These are phyloP conservation scores for Cotesia glomerata DNA, from an alignment of 1,140 invertebrate species.

Conservation along the genomic window DNA sequence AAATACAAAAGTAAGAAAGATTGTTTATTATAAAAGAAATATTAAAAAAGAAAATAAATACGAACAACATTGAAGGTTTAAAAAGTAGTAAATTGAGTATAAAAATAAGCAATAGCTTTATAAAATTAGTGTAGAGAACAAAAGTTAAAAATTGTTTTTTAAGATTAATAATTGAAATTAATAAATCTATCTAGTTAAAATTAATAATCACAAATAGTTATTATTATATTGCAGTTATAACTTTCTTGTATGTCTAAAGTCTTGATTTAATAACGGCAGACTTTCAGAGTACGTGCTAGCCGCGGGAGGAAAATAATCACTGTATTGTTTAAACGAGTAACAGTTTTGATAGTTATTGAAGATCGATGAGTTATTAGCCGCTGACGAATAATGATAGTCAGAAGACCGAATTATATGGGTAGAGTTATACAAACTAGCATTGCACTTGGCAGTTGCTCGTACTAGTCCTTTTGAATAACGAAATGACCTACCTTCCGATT, in stretches of 20 bases:
- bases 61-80: neutral
- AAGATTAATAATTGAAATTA: no score
- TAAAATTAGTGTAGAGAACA: no score
- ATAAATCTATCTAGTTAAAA: no score
- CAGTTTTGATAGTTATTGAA: neutral
- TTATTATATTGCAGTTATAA: no score
- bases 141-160: no score
- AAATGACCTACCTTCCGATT: conserved; percentile 23
- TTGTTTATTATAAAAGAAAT: conserved; percentile 4
- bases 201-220: no score
- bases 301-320: neutral
- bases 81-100: neutral
- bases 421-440: conserved; percentile 3
- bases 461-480: neutral
- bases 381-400: no score
- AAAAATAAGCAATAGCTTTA: neutral
- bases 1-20: neutral
- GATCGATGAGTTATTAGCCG: no score
- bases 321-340: neutral
- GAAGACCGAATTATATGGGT: neutral
- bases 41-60: neutral
- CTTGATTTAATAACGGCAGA: conserved; percentile 24
- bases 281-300: conserved; percentile 21
- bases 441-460: conserved; percentile 4
- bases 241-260: no score